Evolutionary conservation across 2,888 invertebrate species (phyloP).

Genomic region (Catocala nupta): DNA sequence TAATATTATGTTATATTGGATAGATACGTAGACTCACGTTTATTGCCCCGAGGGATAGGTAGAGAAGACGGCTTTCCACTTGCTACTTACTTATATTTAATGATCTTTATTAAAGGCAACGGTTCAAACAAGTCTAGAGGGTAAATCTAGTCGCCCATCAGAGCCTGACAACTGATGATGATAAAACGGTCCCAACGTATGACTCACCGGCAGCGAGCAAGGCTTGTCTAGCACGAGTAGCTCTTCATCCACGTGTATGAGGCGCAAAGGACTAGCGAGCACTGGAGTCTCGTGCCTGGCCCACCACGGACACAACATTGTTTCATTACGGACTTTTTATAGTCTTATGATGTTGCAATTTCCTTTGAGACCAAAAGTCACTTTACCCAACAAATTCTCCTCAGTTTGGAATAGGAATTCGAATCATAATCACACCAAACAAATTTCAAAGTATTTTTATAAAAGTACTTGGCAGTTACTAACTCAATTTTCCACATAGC

Average conservation of each 20-base stretch:
- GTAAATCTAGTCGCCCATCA: slow-evolving; percentile 39
- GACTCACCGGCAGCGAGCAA: slow-evolving; percentile 95
- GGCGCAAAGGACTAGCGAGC: slow-evolving; percentile 92
- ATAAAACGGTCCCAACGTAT: slow-evolving; percentile 65
- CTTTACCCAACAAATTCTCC: slow-evolving; percentile 19
- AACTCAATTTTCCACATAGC: slow-evolving; percentile 25
- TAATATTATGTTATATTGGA: no score
- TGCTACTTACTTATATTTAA: no score
- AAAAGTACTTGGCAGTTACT: slow-evolving; percentile 24
- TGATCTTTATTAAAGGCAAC: not conserved
- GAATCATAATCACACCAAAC: slow-evolving; percentile 32
- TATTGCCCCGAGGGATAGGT: no score
- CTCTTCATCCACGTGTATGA: slow-evolving; percentile 94
- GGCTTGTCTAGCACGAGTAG: slow-evolving; percentile 96
- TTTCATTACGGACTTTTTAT: slow-evolving; percentile 54
- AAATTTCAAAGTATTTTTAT: slow-evolving; percentile 30
- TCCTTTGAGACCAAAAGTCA: slow-evolving; percentile 47
- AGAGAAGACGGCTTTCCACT: no score
- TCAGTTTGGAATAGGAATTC: slow-evolving; percentile 24
- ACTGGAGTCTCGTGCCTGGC: slow-evolving; percentile 96
- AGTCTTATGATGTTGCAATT: slow-evolving; percentile 60
- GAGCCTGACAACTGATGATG: slow-evolving; percentile 62
- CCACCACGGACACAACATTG: slow-evolving; percentile 76
- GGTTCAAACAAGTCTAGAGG: not conserved
- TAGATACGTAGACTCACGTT: no score